A percentile compares a stretch with the other conserved stretches of the same genome.
These are phyloP conservation scores for Fregetta grallaria DNA, from an alignment of 2,113 vertebrate genomes.

Conservation along the genomic window DNA sequence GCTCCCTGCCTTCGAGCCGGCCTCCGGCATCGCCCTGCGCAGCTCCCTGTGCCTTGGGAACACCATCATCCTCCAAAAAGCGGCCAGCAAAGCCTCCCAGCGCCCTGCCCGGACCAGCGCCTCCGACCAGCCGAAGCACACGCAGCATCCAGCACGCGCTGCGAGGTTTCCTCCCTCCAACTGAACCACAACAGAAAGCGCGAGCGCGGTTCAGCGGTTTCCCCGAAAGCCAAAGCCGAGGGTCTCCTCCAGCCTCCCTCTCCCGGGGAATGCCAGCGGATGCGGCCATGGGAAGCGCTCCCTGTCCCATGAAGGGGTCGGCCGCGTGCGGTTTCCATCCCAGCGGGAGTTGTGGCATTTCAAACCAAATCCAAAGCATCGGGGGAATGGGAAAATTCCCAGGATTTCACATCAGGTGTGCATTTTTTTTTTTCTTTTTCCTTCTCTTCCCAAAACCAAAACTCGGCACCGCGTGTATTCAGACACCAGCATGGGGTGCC, in stretches of 20 bases:
- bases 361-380: background rate
- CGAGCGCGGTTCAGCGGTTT: rapidly evolving
- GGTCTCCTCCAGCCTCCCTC: background rate
- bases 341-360: rapidly evolving
- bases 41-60: background rate
- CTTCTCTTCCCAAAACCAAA: background rate
- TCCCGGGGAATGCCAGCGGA: rapidly evolving
- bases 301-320: rapidly evolving
- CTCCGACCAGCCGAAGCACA: background rate
- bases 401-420: background rate
- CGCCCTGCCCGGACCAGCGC: background rate
- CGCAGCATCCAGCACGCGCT: rapidly evolving
- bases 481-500: background rate
- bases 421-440: no score
- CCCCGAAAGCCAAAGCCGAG: background rate
- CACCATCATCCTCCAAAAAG: background rate
- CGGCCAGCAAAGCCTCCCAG: background rate
- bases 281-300: background rate
- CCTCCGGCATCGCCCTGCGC: background rate
- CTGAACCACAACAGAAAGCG: rapidly evolving
- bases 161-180: background rate
- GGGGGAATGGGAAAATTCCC: background rate
- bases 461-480: background rate
- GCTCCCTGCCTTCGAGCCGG: background rate
- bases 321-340: rapidly evolving